Evolutionary conservation across 1,140 invertebrate genomes (phyloP).

Genomic region (Drosophila persimilis): DNA sequence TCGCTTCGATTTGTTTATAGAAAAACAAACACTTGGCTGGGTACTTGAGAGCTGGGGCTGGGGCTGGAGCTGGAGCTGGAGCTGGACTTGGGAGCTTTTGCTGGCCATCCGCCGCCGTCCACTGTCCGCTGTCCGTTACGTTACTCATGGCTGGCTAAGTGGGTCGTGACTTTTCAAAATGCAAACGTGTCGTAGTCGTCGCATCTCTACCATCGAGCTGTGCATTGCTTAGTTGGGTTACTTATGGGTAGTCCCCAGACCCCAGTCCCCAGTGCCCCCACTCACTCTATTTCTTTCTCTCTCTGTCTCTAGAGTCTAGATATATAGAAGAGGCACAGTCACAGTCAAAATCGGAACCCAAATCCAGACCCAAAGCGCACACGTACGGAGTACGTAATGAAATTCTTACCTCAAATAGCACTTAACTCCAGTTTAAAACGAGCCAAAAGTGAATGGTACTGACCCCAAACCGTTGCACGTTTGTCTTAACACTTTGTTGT

Average conservation of each 20-base stretch:
- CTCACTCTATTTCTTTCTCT: slow-evolving; percentile 3
- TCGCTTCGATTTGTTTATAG: slow-evolving; percentile 71
- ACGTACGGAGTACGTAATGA: slow-evolving; percentile 78
- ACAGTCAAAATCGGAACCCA: slow-evolving; percentile 36
- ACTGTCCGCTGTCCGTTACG: slow-evolving; percentile 49
- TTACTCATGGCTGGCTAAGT: slow-evolving; percentile 80
- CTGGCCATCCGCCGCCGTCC: slow-evolving; percentile 42
- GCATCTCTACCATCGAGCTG: slow-evolving; percentile 34
- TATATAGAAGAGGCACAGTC: slow-evolving; percentile 23
- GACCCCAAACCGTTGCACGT: slow-evolving; percentile 80
- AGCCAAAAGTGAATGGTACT: slow-evolving; percentile 81
- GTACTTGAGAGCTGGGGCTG: slow-evolving; percentile 13
- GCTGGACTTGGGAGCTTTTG: slow-evolving; percentile 33
- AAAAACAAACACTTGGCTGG: slow-evolving; percentile 74
- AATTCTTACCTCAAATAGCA: slow-evolving; percentile 81
- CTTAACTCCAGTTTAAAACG: slow-evolving; percentile 81
- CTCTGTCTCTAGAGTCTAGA: background rate
- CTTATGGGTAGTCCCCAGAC: slow-evolving; percentile 47
- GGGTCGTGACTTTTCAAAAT: slow-evolving; percentile 81
- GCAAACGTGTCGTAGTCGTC: slow-evolving; percentile 72
- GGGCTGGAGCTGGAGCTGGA: too few relatives aligned
- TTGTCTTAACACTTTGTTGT: slow-evolving; percentile 80
- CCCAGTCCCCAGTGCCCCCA: background rate
- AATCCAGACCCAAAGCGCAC: slow-evolving; percentile 52
- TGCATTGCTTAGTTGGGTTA: slow-evolving; percentile 40